phyloP scores from a whole-genome alignment of 1,140 invertebrate species.

The Dendrolimus punctatus region DNA sequence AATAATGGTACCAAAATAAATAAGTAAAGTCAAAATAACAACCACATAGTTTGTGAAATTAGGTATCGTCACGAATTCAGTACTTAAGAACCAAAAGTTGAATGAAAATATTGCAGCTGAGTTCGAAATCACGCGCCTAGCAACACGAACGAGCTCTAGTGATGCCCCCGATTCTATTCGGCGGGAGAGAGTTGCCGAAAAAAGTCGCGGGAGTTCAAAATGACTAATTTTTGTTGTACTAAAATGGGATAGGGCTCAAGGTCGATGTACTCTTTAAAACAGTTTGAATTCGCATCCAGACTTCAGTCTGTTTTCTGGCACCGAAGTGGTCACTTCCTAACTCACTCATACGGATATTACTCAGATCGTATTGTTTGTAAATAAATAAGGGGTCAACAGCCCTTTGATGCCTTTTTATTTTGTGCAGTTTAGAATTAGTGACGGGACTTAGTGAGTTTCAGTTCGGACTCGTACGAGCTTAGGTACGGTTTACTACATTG shows the following conservation, averaged over 20 bases:
- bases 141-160: slow-evolving; percentile 30
- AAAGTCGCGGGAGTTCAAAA: slow-evolving; percentile 34
- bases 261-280: slow-evolving; percentile 60
- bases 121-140: slow-evolving; percentile 3
- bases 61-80: no score
- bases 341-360: slow-evolving; percentile 8
- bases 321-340: slow-evolving; percentile 43
- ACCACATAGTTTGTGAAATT: no score
- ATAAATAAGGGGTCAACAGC: slow-evolving; percentile 43
- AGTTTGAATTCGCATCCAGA: slow-evolving; percentile 49
- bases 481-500: no score
- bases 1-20: no score
- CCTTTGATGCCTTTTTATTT: slow-evolving; percentile 29
- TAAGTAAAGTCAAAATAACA: no score
- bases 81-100: no score
- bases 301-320: slow-evolving; percentile 57
- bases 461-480: slow-evolving; percentile 1
- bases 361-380: slow-evolving; percentile 47
- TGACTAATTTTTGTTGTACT: slow-evolving; percentile 40
- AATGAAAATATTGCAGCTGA: no score
- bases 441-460: slow-evolving; percentile 5
- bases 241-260: slow-evolving; percentile 56
- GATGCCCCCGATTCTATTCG: slow-evolving; percentile 23
- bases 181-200: slow-evolving; percentile 36
- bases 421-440: slow-evolving; percentile 4